phyloP scores from a whole-genome alignment of 2,113 vertebrate genomes.

The Cairina moschata region DNA sequence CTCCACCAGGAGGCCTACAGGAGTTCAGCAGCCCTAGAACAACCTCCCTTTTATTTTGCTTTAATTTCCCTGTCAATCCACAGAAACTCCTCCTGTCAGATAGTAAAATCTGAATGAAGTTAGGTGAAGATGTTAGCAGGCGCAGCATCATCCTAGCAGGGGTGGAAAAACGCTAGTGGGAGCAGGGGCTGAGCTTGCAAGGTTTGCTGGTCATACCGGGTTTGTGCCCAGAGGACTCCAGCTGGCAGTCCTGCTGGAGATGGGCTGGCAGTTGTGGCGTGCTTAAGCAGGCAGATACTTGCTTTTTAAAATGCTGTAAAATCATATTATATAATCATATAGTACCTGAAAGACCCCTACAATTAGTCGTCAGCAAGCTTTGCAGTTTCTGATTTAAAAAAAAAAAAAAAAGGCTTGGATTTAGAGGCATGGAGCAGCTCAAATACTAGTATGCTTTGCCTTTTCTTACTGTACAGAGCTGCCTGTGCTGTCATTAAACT shows the following conservation, averaged over 20 bases:
- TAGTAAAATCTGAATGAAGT: not conserved
- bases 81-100: not conserved
- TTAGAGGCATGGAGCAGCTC: not conserved
- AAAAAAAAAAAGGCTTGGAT: not conserved
- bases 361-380: not conserved
- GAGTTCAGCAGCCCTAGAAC: not conserved
- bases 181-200: not conserved
- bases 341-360: not conserved
- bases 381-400: not conserved
- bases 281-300: not conserved
- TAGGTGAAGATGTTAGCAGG: not conserved
- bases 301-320: not conserved
- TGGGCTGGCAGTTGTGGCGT: not conserved
- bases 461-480: not conserved
- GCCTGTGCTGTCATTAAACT: not conserved
- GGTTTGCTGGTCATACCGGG: not conserved
- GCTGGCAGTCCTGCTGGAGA: not conserved
- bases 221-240: accelerated
- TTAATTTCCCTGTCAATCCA: not conserved
- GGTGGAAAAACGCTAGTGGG: not conserved
- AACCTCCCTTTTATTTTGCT: not conserved
- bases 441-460: not conserved
- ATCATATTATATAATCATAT: no score
- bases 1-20: not conserved
- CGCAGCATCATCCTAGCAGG: not conserved